phyloP scores from a whole-genome alignment of 2,113 vertebrate species.

The Myiagra hebetior region DNA sequence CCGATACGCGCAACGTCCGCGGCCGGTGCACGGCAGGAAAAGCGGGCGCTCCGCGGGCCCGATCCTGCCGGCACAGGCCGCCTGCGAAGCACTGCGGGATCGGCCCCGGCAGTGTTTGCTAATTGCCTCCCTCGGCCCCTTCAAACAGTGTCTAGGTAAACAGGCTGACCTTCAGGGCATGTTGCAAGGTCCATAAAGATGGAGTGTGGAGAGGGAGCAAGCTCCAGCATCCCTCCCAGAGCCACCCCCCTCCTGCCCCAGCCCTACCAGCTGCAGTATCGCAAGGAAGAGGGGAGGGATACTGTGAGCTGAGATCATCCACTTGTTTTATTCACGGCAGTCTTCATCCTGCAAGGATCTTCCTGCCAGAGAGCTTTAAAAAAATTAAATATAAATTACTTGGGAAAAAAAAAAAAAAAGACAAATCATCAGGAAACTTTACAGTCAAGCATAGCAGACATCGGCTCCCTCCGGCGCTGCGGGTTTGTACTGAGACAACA shows the following conservation, averaged over 20 bases:
- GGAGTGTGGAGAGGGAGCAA: neutral
- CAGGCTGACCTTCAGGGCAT: slow-evolving; percentile 41
- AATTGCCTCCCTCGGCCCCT: neutral
- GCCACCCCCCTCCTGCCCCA: neutral
- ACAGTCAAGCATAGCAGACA: neutral
- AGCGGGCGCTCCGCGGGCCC: neutral
- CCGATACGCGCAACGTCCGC: fast-evolving
- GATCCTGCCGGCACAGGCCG: neutral
- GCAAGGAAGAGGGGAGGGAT: neutral
- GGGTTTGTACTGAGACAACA: neutral
- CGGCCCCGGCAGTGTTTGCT: neutral
- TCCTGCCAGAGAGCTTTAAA: neutral
- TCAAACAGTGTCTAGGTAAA: slow-evolving; percentile 45
- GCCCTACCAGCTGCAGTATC: neutral
- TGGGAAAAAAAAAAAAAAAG: fast-evolving
- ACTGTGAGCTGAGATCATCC: neutral
- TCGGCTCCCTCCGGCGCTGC: fast-evolving
- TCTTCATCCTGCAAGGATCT: neutral
- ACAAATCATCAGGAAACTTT: slow-evolving; percentile 10
- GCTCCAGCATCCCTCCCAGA: neutral
- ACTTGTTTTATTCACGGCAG: neutral
- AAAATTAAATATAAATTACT: neutral
- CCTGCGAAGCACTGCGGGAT: neutral
- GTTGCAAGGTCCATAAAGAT: slow-evolving; percentile 39
- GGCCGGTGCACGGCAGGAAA: neutral